Percentiles rank a stretch among this genome's conserved stretches.
Conservation (phyloP, 2,797 vertebrate genomes). For the Chiropotes sagulatus region DNA sequence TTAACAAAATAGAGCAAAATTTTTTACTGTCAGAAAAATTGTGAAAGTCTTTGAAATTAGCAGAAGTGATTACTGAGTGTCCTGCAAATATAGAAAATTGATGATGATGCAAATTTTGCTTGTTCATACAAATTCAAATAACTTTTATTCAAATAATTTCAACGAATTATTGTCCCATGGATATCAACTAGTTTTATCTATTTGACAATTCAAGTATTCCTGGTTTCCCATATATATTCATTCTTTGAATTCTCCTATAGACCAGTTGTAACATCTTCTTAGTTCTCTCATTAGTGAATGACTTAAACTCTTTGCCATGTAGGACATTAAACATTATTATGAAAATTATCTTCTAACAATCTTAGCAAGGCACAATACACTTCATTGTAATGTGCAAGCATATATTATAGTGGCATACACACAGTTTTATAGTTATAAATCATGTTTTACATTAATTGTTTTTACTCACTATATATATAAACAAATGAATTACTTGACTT, state of each 20-base stretch:
- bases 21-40: background rate
- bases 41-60: background rate
- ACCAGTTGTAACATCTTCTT: background rate
- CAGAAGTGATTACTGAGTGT: background rate
- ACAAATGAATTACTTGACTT: background rate
- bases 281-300: background rate
- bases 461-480: background rate
- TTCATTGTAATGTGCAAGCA: background rate
- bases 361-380: background rate
- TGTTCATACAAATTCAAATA: background rate
- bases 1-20: background rate
- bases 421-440: background rate
- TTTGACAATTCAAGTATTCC: background rate
- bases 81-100: constrained; percentile 1
- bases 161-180: background rate
- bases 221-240: background rate
- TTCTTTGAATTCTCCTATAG: background rate
- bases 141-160: background rate
- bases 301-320: background rate
- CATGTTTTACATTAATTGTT: background rate
- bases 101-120: background rate
- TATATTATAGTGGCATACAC: background rate
- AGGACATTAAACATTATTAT: background rate
- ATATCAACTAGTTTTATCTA: background rate
- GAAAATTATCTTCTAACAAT: background rate